Evolutionary conservation across 2,797 vertebrate species (phyloP), one percentile per base, ranked within the genome.

Genomic region (Chelidonichthys spinosus): DNA sequence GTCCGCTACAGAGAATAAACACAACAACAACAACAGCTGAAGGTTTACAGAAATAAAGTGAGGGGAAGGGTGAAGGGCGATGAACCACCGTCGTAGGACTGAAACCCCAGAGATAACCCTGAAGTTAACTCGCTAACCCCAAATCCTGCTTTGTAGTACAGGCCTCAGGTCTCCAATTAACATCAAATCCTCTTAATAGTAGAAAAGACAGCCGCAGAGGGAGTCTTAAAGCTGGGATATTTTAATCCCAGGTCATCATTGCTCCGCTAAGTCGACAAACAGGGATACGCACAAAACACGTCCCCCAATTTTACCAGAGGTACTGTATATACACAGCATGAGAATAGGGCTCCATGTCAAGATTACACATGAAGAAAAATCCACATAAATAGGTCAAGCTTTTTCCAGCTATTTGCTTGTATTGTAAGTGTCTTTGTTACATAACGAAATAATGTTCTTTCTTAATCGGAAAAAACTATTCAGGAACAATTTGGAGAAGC

Each of bases 1-100:
- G 92, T 90, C 35, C 90, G 90, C 82, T 95, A 93, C 85, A 89
- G 85, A 69, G 90, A 89, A 70, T 89, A 52, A 83, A 59, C 40
- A 33, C 11, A 35, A 2, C 5, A 56, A 44, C 35, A 40, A 25
- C 10, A 13, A 11, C 52, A 4, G 66, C 40, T n/a, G 18, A 53
- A 35, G n/a, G 14, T 74, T 84, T 35, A 44, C 62, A 60, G 49
- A 61, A 47, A 6, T 25, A 61, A 42, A n/a, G 46, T 43, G 33
- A 36, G 0, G 18, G 49, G 66, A 25, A 25, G 25, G 25, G 25
- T 25, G 25, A 1, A 25, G 25, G 25, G 25, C 25, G 25, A 25
- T 25, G 25, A 25, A 25, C 25, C 25, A 25, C 25, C 25, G 25
- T 25, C 25, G 25, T 25, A 25, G 25, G 25, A 25, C 25, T 25